Conservation (phyloP, 2,888 invertebrate species). For the Macaria notata region DNA sequence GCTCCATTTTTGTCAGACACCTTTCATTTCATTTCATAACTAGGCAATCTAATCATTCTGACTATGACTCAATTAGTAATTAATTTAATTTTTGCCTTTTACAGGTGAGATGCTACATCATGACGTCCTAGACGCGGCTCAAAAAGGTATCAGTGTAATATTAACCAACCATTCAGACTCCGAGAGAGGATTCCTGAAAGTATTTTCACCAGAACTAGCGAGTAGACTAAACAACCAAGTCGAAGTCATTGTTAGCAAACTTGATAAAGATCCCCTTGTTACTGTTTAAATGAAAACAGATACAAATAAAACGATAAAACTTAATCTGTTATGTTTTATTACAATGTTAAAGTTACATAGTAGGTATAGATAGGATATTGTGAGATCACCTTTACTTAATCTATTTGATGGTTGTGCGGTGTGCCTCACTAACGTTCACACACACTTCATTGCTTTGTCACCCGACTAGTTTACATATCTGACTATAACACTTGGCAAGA, state of each 20-base stretch:
- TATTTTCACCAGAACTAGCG: slow-evolving; percentile 74
- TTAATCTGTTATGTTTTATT: slow-evolving; percentile 35
- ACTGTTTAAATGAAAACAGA: slow-evolving; percentile 77
- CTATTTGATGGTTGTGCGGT: slow-evolving; percentile 29
- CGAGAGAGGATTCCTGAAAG: slow-evolving; percentile 91
- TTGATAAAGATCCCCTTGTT: slow-evolving; percentile 89
- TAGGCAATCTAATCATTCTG: too few relatives aligned
- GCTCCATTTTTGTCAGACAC: too few relatives aligned
- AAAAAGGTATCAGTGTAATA: slow-evolving; percentile 90
- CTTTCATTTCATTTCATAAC: too few relatives aligned
- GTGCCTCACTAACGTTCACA: slow-evolving; percentile 34
- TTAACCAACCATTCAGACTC: slow-evolving; percentile 97
- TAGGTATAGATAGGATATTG: slow-evolving; percentile 37
- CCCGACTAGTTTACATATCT: slow-evolving; percentile 42
- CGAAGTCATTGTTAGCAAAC: slow-evolving; percentile 85
- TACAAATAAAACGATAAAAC: slow-evolving; percentile 23
- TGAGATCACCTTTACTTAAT: slow-evolving; percentile 73
- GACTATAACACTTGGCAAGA: slow-evolving; percentile 72
- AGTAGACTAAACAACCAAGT: slow-evolving; percentile 73
- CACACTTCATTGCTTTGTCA: slow-evolving; percentile 31
- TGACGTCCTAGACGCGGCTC: slow-evolving; percentile 93
- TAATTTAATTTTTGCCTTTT: neutral
- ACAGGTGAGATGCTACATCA: slow-evolving; percentile 96
- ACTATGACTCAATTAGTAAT: neutral
- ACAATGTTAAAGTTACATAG: slow-evolving; percentile 35